Conservation (phyloP, 2,113 vertebrate species). For the Aldabrachelys gigantea region DNA sequence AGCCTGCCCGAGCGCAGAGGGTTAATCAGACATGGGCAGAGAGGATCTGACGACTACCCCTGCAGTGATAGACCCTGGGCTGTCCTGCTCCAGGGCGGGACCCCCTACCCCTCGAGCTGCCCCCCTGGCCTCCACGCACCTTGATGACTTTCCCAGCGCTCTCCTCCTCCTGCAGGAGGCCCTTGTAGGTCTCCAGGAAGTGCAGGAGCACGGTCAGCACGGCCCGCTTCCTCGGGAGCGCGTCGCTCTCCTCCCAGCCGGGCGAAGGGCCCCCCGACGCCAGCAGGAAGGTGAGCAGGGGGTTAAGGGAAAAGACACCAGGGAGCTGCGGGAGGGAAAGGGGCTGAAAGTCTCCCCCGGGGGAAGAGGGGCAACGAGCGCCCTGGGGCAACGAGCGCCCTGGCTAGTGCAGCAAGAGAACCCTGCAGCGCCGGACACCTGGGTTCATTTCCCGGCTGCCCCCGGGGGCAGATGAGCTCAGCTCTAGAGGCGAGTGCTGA, state of each 20-base stretch:
- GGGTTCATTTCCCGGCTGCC: background rate
- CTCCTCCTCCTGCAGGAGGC: slow-evolving; percentile 93
- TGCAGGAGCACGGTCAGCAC: slow-evolving; percentile 90
- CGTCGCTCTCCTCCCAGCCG: slow-evolving; percentile 75
- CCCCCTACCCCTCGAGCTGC: background rate
- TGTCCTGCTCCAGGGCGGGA: background rate
- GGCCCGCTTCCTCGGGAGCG: slow-evolving; percentile 85
- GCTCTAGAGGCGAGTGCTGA: too few species aligned
- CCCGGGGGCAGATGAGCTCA: too few species aligned
- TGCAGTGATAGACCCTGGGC: background rate
- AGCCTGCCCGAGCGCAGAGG: background rate
- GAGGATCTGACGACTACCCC: background rate
- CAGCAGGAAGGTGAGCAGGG: slow-evolving; percentile 73
- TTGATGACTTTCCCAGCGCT: slow-evolving; percentile 89
- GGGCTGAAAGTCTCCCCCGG: background rate
- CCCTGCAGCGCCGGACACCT: background rate
- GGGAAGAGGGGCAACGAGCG: background rate
- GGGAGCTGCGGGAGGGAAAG: background rate
- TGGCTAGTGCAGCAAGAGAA: background rate
- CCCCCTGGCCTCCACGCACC: slow-evolving; percentile 70
- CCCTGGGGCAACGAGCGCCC: too few species aligned
- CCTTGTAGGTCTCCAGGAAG: slow-evolving; percentile 94
- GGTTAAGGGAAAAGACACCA: slow-evolving; percentile 72
- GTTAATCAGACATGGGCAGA: background rate
- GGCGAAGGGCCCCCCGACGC: slow-evolving; percentile 52